A percentile compares a stretch with the other conserved stretches of the same genome.
These are phyloP conservation scores for Gryon sp. DNA, from an alignment of 1,140 invertebrate species.

Conservation along the genomic window DNA sequence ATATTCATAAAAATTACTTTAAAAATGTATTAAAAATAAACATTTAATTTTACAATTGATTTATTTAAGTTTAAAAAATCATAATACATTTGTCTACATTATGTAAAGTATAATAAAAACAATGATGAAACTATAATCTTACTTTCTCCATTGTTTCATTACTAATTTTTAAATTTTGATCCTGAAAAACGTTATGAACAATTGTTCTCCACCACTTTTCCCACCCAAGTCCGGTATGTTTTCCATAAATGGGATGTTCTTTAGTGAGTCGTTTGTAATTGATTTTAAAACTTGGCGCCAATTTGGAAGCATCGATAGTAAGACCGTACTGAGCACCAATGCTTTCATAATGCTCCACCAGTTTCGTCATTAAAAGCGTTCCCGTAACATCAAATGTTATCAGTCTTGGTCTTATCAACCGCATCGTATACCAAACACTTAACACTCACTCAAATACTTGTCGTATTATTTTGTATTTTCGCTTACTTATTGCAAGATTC, in stretches of 20 bases:
- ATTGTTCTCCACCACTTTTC: constrained; percentile 89
- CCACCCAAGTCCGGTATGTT: constrained; percentile 84
- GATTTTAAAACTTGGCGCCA: constrained; percentile 83
- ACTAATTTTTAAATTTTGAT: constrained; percentile 67
- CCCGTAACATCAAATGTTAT: constrained; percentile 94
- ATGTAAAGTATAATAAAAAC: too few species aligned
- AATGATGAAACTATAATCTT: constrained; percentile 11
- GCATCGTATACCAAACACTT: constrained; percentile 20
- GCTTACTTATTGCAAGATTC: constrained; percentile 9
- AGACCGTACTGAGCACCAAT: constrained; percentile 86
- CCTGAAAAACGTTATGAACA: constrained; percentile 83
- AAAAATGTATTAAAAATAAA: too few species aligned
- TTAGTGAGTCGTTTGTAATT: constrained; percentile 83
- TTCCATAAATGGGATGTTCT: constrained; percentile 90
- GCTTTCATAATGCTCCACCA: constrained; percentile 87
- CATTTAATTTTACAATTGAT: too few species aligned
- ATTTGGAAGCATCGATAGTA: constrained; percentile 78
- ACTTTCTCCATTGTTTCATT: constrained; percentile 69
- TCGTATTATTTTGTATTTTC: constrained; percentile 13
- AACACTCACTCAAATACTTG: background rate
- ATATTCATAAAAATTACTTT: too few species aligned
- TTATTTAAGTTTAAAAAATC: too few species aligned
- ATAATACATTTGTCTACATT: too few species aligned
- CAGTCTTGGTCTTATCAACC: constrained; percentile 79
- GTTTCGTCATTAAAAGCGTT: constrained; percentile 86